Evolutionary conservation across 2,888 invertebrate genomes (phyloP).

Genomic region (Phymatocera aterrima): DNA sequence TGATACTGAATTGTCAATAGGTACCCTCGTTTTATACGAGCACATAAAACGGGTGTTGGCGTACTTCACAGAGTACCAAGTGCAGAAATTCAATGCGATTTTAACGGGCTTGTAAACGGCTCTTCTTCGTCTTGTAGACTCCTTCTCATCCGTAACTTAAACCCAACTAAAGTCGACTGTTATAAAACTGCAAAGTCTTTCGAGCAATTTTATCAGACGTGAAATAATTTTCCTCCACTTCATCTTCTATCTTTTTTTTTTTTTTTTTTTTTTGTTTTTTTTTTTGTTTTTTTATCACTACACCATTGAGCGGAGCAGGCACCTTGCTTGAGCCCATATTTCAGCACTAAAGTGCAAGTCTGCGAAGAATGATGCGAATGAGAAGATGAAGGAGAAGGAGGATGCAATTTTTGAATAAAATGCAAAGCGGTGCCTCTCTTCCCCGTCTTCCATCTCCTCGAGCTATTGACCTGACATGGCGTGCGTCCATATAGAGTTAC

Average conservation of each 20-base stretch:
- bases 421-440: background rate
- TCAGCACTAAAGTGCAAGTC: conserved; percentile 1
- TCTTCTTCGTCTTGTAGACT: background rate
- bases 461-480: conserved; percentile 35
- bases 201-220: too few species aligned
- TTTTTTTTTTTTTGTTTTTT: too few species aligned
- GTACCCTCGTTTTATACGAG: conserved; percentile 14
- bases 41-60: conserved; percentile 25
- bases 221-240: too few species aligned
- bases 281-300: background rate
- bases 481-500: conserved; percentile 40
- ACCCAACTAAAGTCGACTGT: background rate
- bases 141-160: background rate
- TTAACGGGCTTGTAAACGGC: conserved; percentile 37
- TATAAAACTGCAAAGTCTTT: background rate
- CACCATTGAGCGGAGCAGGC: too few species aligned
- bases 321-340: background rate
- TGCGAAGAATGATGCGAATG: background rate
- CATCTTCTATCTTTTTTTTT: too few species aligned
- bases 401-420: background rate
- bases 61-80: background rate
- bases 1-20: conserved; percentile 33
- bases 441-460: background rate
- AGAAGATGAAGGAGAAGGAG: background rate
- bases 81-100: background rate